These are phyloP conservation scores for Diplolepis rosae DNA, from an alignment of 2,888 invertebrate genomes.

Conservation along the genomic window DNA sequence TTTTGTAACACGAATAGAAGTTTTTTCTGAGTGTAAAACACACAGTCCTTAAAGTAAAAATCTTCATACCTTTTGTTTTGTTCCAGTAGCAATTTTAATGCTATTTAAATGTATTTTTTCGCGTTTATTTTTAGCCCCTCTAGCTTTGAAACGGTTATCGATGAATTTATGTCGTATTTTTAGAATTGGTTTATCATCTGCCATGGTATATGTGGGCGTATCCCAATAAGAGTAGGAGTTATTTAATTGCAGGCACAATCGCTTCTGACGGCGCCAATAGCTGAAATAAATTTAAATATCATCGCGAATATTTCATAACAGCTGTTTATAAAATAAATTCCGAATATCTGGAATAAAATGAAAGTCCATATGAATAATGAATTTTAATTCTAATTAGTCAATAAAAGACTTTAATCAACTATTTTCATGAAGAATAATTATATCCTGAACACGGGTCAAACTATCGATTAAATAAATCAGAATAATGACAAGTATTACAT, in stretches of 20 bases:
- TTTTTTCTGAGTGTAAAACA: no score
- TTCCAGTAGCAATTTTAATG: conserved; percentile 14
- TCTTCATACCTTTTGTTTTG: no score
- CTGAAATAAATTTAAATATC: background rate
- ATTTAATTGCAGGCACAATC: background rate
- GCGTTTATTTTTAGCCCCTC: conserved; percentile 31
- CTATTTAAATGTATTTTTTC: conserved; percentile 7
- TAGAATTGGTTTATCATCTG: conserved; percentile 15
- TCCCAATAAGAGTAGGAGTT: conserved; percentile 11
- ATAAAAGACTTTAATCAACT: background rate
- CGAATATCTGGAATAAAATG: no score
- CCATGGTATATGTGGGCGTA: conserved; percentile 33
- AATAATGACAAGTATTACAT: background rate
- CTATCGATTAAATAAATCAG: background rate
- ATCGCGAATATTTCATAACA: conserved; percentile 1
- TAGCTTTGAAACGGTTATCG: conserved; percentile 5
- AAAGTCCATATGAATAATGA: background rate
- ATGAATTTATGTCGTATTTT: conserved; percentile 21
- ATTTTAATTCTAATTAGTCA: background rate
- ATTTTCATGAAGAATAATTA: background rate
- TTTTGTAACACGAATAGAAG: no score
- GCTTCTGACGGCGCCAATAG: conserved; percentile 7
- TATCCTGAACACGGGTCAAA: background rate
- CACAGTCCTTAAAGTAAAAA: no score
- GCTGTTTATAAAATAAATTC: background rate